Evolutionary conservation across 2,797 vertebrate species (phyloP).

Genomic region (Epinephelus malabaricus): DNA sequence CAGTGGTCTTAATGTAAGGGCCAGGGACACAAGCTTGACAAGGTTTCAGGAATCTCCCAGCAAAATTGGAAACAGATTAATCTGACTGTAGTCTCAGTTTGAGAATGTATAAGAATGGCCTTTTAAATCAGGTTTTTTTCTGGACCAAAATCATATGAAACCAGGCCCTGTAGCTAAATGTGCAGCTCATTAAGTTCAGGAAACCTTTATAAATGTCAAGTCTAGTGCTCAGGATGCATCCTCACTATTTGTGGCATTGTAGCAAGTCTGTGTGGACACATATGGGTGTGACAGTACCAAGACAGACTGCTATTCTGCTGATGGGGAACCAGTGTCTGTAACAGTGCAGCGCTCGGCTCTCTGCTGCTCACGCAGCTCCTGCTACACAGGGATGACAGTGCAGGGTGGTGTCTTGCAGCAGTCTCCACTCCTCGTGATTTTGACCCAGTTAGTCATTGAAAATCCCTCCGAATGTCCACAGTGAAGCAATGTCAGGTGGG

Average conservation of each 20-base stretch:
- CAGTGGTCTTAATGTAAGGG: neutral
- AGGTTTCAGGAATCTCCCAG: constrained; percentile 10
- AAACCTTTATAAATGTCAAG: neutral
- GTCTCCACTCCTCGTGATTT: constrained; percentile 25
- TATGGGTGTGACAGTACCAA: constrained; percentile 26
- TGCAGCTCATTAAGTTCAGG: neutral
- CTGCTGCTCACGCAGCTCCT: constrained; percentile 38
- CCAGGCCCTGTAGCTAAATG: neutral
- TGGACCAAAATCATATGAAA: constrained; percentile 1
- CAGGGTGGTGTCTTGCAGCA: constrained; percentile 61
- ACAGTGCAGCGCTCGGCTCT: constrained; percentile 34
- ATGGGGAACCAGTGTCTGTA: constrained; percentile 13
- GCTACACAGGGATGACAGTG: constrained; percentile 45
- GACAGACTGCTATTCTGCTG: constrained; percentile 22
- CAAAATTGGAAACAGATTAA: constrained; percentile 14
- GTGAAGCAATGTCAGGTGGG: neutral
- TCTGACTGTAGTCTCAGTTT: neutral
- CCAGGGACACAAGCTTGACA: neutral
- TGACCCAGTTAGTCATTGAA: constrained; percentile 69
- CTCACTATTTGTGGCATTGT: neutral
- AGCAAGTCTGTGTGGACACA: neutral
- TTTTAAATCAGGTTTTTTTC: constrained; percentile 15
- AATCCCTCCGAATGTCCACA: constrained; percentile 35
- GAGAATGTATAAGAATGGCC: neutral
- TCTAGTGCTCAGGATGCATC: neutral